Evolutionary conservation across 2,888 invertebrate species (phyloP), one percentile per base, ranked within the genome.

Genomic region (Cryptocephalus primarius): DNA sequence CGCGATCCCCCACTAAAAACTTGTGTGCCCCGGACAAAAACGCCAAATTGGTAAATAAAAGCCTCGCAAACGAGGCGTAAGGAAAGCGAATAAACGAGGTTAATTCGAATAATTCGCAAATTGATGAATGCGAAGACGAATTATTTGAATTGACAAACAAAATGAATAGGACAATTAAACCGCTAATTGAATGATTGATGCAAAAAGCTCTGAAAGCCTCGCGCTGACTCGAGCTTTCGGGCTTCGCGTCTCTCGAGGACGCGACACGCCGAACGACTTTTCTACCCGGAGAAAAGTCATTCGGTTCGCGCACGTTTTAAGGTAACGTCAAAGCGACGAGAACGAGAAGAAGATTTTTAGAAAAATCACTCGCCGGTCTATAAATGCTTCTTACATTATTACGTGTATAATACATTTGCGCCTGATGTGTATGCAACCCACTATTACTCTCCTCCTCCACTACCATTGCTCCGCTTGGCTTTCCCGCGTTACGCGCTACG

Each of bases 151-250:
- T 64, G 65, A 65, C 65, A 66, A 66, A 66, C 64, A 65, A 61
- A 65, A 65, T 67, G 66, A 67, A 68, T 68, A 60, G 67, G 63
- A 63, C 66, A 67, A 67, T 68, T 68, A 67, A 67, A 64, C 65
- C 62, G 60, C 61, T 67, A 68, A 68, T 68, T 64, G 63, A 67
- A 67, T 68, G 67, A 68, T 67, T 67, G 67, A 67, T 66, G 65
- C 61, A 62, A 63, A 60, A 57, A 59, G 61, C 60, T 56, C 57
- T 55, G 48, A 60, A 57, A 59, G 61, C 60, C 55, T 57, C 55
- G 48, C 52, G 41, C 48, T 42, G 40, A 50, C 52, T 50, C 52
- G 47, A 45, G 42, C 52, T 46, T 49, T 43, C 45, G 33, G 44
- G 22, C 33, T 40, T 31, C 36, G 31, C 31, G 40, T 43, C 47